Conservation (phyloP, 2,888 invertebrate species). For the Ariolimax columbianus region DNA sequence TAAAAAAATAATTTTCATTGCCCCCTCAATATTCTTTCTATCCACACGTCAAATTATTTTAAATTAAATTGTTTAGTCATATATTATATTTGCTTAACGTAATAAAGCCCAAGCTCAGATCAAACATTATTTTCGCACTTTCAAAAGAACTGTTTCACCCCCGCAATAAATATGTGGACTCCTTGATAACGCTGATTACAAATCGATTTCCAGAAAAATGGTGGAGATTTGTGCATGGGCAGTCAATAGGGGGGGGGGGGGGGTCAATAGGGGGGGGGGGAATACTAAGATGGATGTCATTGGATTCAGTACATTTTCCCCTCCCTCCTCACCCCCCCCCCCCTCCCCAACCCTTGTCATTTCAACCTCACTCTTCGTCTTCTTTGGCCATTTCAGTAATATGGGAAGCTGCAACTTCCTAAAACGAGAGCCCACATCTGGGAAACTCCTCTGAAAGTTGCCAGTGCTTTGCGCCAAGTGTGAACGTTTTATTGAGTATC, state of each 20-base stretch:
- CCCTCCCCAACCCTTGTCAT: too few relatives aligned
- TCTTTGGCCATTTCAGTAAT: background rate
- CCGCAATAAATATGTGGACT: background rate
- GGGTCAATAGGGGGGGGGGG: background rate
- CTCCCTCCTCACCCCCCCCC: too few relatives aligned
- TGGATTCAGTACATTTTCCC: background rate
- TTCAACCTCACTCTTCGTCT: background rate
- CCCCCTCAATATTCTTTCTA: too few relatives aligned
- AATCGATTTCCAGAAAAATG: conserved; percentile 3
- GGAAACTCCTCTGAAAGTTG: background rate
- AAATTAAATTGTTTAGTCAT: too few relatives aligned
- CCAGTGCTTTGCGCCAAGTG: background rate
- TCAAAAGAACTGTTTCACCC: background rate
- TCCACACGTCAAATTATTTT: too few relatives aligned
- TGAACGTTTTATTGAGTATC: conserved; percentile 6
- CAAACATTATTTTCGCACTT: too few relatives aligned
- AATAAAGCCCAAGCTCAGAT: too few relatives aligned
- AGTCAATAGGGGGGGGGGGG: background rate
- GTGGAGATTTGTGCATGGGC: background rate
- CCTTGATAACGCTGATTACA: conserved; percentile 4
- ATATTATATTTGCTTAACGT: too few relatives aligned
- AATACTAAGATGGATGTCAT: background rate
- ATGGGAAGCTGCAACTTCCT: background rate
- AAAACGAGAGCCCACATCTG: background rate
- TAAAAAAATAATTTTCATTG: too few relatives aligned